Conservation (phyloP, 1,140 invertebrate species). For the Lordiphosa collinella region DNA sequence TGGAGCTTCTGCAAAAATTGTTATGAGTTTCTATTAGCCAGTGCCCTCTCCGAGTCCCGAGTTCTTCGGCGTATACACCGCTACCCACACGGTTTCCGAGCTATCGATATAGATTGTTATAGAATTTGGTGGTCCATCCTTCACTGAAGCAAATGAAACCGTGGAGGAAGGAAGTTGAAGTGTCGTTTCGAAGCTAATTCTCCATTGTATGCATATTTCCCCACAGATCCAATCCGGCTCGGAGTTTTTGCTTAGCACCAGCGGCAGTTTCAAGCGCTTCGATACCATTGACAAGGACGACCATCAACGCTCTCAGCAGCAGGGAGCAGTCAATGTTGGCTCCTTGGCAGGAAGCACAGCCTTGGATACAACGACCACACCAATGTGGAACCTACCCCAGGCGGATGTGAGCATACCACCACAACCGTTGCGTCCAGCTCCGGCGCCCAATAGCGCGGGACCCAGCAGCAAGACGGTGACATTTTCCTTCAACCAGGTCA, state of each 20-base stretch:
- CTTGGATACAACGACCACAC: constrained; percentile 65
- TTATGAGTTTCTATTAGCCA: no score
- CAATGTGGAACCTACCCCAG: constrained; percentile 72
- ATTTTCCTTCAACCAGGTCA: constrained; percentile 57
- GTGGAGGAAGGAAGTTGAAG: no score
- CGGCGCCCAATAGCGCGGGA: constrained; percentile 59
- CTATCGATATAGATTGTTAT: no score
- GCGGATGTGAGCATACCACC: constrained; percentile 79
- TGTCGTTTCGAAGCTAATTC: no score
- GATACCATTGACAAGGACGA: constrained; percentile 83
- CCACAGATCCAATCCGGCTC: constrained; percentile 84
- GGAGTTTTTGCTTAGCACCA: constrained; percentile 83
- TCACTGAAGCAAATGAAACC: no score
- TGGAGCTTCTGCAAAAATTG: no score
- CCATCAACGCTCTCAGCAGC: constrained; percentile 47
- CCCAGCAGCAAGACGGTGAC: constrained; percentile 64
- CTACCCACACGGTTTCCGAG: no score
- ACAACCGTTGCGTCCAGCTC: constrained; percentile 79
- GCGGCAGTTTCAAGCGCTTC: constrained; percentile 85
- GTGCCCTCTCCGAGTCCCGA: no score
- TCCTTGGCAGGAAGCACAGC: constrained; percentile 9
- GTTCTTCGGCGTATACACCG: no score
- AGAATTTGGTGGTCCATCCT: no score
- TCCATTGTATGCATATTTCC: no score
- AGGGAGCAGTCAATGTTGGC: constrained; percentile 25